Conservation (phyloP, 2,888 invertebrate species). For the Eledona agricola region DNA sequence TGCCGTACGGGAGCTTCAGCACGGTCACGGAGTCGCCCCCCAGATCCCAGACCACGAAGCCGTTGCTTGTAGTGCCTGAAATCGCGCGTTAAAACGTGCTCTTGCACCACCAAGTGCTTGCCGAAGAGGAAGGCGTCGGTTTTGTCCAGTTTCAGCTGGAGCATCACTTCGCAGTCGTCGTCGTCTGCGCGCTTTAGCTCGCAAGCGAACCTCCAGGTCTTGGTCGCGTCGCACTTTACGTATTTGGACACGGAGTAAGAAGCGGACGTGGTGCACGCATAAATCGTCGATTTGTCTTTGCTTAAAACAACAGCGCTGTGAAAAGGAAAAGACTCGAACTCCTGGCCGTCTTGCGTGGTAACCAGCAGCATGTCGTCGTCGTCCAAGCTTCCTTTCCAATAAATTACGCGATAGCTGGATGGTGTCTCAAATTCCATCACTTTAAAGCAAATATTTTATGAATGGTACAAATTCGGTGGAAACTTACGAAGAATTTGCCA, state of each 20-base stretch:
- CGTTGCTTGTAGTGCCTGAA: constrained; percentile 79
- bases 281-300: constrained; percentile 72
- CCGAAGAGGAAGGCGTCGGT: constrained; percentile 84
- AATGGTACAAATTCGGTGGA: not conserved
- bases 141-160: constrained; percentile 85
- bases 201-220: constrained; percentile 70
- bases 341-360: constrained; percentile 40
- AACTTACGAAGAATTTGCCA: constrained; percentile 81
- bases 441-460: constrained; percentile 49
- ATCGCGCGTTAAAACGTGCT: constrained; percentile 8
- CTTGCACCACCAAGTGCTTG: constrained; percentile 48
- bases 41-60: constrained; percentile 85
- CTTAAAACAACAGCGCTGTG: constrained; percentile 73
- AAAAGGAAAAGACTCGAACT: constrained; percentile 38
- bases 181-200: constrained; percentile 73
- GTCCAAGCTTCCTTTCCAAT: constrained; percentile 85
- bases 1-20: constrained; percentile 81
- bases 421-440: constrained; percentile 77
- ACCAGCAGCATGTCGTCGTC: constrained; percentile 71
- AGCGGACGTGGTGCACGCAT: constrained; percentile 74
- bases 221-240: constrained; percentile 60
- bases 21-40: constrained; percentile 69
- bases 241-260: constrained; percentile 68
- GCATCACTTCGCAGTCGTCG: constrained; percentile 77
- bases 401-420: constrained; percentile 75